phyloP scores from a whole-genome alignment of 2,113 vertebrate genomes.

The Shinisaurus crocodilurus region DNA sequence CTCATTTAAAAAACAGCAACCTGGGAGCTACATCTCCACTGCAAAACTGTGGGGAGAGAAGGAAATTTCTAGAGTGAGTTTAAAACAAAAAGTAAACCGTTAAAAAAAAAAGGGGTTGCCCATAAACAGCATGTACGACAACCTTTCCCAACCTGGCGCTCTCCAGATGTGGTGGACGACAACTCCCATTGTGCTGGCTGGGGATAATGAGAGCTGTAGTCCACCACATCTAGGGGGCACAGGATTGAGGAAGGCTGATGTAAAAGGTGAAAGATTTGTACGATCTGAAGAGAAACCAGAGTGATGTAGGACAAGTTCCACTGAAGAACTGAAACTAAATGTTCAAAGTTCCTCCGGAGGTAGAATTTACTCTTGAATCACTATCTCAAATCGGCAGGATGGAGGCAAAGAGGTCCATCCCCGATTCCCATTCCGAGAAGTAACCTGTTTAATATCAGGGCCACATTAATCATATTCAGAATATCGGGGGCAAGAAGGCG shows the following conservation, averaged over 20 bases:
- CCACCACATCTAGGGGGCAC: no score
- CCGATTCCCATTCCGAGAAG: no score
- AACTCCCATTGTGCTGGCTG: no score
- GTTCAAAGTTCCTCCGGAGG: background rate
- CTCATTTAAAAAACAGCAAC: background rate
- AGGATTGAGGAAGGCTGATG: no score
- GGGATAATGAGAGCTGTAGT: no score
- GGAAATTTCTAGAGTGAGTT: background rate
- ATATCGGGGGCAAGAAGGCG: background rate
- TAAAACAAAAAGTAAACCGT: background rate
- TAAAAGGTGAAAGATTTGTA: no score
- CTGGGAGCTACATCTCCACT: no score
- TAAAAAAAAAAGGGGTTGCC: background rate
- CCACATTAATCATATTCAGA: background rate
- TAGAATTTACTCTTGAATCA: background rate
- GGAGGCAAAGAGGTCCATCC: background rate
- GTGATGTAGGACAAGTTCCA: no score
- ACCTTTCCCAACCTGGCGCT: no score
- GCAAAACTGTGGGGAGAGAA: background rate
- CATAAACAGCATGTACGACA: background rate
- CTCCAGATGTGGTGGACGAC: no score
- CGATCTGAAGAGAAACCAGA: no score
- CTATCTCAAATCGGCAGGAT: background rate
- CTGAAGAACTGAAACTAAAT: background rate
- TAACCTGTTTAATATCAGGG: background rate